Conservation (phyloP, 1,140 invertebrate genomes). For the Mizuhopecten yessoensis region DNA sequence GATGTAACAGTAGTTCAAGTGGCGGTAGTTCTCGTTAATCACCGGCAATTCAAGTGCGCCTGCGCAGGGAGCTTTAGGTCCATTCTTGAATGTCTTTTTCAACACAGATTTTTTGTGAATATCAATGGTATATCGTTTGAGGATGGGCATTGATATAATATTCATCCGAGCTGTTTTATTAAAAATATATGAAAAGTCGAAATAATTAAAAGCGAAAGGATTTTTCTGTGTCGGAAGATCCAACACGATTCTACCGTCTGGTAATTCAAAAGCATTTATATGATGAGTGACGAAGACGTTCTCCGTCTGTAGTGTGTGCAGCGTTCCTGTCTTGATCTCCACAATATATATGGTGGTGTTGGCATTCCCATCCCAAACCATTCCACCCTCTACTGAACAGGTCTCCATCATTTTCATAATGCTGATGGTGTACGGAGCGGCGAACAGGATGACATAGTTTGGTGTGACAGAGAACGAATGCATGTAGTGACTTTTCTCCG, state of each 20-base stretch:
- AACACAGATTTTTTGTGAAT: conserved; percentile 55
- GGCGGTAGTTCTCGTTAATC: conserved; percentile 77
- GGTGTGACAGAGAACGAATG: conserved; percentile 78
- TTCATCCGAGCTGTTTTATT: conserved; percentile 67
- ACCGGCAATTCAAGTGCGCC: conserved; percentile 75
- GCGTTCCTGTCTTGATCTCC: conserved; percentile 69
- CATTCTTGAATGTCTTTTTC: conserved; percentile 46
- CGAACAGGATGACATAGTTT: conserved; percentile 76
- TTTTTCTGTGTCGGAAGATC: conserved; percentile 72
- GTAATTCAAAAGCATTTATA: conserved; percentile 77
- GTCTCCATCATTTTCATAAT: conserved; percentile 68
- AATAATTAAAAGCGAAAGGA: conserved; percentile 67
- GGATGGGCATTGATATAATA: conserved; percentile 57
- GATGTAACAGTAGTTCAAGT: conserved; percentile 72
- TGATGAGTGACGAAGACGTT: conserved; percentile 76
- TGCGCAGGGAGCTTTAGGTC: conserved; percentile 57
- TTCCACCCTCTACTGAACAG: conserved; percentile 67
- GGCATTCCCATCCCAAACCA: conserved; percentile 72
- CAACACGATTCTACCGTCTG: conserved; percentile 66
- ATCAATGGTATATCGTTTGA: conserved; percentile 74
- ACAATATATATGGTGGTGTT: conserved; percentile 71
- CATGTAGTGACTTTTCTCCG: conserved; percentile 78
- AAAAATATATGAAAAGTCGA: conserved; percentile 65
- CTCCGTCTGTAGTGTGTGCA: conserved; percentile 67
- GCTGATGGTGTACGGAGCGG: conserved; percentile 74